These are phyloP conservation scores for Pomacea maculata DNA, from an alignment of 1,140 invertebrate species.

Conservation along the genomic window DNA sequence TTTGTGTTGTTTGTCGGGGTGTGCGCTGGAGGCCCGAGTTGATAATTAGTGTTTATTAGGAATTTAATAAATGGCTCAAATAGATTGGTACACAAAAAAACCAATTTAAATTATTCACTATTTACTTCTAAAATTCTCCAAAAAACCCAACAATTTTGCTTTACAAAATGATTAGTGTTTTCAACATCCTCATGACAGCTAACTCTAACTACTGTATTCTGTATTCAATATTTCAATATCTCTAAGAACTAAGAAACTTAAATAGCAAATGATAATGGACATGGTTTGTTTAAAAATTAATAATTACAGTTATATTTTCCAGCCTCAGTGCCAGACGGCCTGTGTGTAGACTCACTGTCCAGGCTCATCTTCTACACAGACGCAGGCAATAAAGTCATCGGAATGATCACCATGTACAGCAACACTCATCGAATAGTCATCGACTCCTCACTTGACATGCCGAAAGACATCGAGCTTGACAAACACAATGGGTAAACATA, in stretches of 20 bases:
- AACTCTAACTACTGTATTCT: neutral
- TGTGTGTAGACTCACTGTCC: constrained; percentile 42
- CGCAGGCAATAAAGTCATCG: constrained; percentile 47
- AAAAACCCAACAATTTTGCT: no score
- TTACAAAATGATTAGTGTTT: no score
- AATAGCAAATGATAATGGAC: neutral
- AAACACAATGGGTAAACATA: constrained; percentile 66
- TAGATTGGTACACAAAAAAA: no score
- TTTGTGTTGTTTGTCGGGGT: no score
- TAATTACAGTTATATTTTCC: neutral
- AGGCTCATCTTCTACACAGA: constrained; percentile 51
- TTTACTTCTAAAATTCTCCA: no score
- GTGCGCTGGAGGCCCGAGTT: no score
- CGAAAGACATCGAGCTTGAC: constrained; percentile 92
- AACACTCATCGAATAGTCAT: constrained; percentile 76
- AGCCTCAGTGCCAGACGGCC: constrained; percentile 29
- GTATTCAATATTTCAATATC: neutral
- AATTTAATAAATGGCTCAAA: no score
- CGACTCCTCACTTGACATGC: constrained; percentile 85
- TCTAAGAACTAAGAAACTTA: no score
- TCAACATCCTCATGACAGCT: neutral
- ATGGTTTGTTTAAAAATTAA: neutral
- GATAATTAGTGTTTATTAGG: no score
- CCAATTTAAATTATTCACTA: no score
- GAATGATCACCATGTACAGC: constrained; percentile 41